Evolutionary conservation across 2,113 vertebrate genomes (phyloP).

Genomic region (Ciconia stormi): DNA sequence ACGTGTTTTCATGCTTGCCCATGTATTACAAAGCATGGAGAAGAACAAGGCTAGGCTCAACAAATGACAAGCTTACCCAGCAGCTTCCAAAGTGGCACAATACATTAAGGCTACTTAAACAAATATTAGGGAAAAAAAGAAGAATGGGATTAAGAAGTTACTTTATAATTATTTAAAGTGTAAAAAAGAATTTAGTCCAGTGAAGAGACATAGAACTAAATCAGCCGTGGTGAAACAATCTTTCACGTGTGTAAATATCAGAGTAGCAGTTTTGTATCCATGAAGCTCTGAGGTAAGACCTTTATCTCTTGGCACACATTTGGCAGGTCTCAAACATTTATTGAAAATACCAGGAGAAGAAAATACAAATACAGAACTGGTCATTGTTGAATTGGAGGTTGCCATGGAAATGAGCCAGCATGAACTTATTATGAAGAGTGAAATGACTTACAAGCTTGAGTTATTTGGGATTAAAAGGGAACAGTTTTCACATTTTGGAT

Average conservation of each 20-base stretch:
- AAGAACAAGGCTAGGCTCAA: too few relatives aligned
- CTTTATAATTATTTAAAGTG: not conserved
- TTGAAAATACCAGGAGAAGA: not conserved
- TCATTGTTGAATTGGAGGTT: not conserved
- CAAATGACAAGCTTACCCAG: too few relatives aligned
- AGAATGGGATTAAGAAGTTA: not conserved
- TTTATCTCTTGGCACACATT: not conserved
- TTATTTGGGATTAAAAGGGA: not conserved
- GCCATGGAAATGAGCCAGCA: not conserved
- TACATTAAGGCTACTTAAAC: not conserved
- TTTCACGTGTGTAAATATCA: accelerated
- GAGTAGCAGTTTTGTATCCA: not conserved
- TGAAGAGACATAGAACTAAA: not conserved
- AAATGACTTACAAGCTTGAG: not conserved
- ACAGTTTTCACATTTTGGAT: not conserved
- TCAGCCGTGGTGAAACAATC: not conserved
- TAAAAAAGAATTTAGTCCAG: not conserved
- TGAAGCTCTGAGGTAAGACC: not conserved
- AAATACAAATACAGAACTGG: not conserved
- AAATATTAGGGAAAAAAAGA: not conserved
- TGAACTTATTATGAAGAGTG: not conserved
- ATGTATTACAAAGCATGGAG: too few relatives aligned
- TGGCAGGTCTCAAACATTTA: not conserved
- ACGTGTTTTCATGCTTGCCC: too few relatives aligned
- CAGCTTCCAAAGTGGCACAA: not conserved